Percentiles rank a stretch among this genome's conserved stretches.
Evolutionary conservation across 2,797 vertebrate genomes (phyloP).

Genomic region (Phoebastria nigripes): DNA sequence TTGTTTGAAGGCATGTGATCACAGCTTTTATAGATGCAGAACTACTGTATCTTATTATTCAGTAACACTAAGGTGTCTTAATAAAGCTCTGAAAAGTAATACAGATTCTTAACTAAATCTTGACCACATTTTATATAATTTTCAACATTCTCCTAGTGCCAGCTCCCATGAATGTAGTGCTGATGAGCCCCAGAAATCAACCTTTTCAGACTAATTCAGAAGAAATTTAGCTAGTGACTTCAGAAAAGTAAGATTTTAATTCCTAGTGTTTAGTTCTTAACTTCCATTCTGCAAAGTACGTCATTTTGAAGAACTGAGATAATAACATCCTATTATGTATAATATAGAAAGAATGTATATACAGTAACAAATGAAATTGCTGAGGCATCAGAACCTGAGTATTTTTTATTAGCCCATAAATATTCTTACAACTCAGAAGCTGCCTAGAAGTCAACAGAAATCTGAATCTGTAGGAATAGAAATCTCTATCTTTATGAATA

Average conservation of each 20-base stretch:
- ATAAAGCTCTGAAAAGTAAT: background rate
- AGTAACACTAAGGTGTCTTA: background rate
- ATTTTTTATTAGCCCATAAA: background rate
- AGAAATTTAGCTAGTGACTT: background rate
- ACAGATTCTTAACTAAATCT: background rate
- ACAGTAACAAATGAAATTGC: background rate
- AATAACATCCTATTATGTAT: background rate
- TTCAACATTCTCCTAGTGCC: background rate
- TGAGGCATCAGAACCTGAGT: background rate
- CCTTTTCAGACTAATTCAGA: background rate
- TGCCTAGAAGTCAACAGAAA: background rate
- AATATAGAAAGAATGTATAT: background rate
- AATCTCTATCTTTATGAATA: background rate
- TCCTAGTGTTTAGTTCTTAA: background rate
- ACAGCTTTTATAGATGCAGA: background rate
- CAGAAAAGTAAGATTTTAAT: background rate
- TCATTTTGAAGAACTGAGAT: background rate
- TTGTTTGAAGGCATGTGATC: background rate
- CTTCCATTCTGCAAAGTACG: background rate
- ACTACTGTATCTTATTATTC: background rate
- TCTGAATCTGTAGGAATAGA: background rate
- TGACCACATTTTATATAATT: background rate
- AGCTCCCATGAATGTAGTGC: background rate
- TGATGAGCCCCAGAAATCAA: background rate
- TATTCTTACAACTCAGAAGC: background rate